Conservation (phyloP, 1,140 invertebrate genomes). For the Ostrea denselamellosa region DNA sequence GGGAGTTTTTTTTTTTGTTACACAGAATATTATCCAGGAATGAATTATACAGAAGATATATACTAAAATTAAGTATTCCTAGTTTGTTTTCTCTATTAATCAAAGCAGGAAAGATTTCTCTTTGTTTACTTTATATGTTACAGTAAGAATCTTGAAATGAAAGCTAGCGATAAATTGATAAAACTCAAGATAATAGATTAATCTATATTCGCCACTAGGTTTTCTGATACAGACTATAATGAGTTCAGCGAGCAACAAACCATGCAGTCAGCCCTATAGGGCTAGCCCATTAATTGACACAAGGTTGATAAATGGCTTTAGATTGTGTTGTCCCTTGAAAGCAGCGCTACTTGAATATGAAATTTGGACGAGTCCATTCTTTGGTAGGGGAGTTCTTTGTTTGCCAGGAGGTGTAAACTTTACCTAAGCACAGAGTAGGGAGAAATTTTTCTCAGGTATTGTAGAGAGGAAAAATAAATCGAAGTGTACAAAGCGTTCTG, state of each 20-base stretch:
- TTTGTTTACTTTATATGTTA: background rate
- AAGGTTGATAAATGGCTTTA: conserved; percentile 62
- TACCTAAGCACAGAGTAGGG: conserved; percentile 40
- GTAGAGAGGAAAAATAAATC: conserved; percentile 41
- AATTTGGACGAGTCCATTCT: conserved; percentile 62
- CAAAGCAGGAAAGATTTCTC: background rate
- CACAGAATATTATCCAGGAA: conserved; percentile 36
- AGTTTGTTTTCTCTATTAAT: conserved; percentile 4
- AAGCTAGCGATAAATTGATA: conserved; percentile 42
- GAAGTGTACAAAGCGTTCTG: conserved; percentile 28
- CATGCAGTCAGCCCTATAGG: conserved; percentile 56
- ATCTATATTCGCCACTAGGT: conserved; percentile 40
- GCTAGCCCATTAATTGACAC: conserved; percentile 60
- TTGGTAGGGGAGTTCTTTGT: conserved; percentile 45
- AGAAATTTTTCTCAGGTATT: conserved; percentile 48
- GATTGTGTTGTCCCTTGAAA: conserved; percentile 61
- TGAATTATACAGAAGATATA: conserved; percentile 31
- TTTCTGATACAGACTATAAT: conserved; percentile 57
- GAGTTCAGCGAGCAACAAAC: conserved; percentile 49
- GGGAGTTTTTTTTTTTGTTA: background rate
- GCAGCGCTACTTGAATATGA: conserved; percentile 51
- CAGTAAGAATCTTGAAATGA: conserved; percentile 38
- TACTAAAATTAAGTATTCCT: conserved; percentile 17
- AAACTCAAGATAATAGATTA: conserved; percentile 38
- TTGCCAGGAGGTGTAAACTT: conserved; percentile 32